phyloP scores from a whole-genome alignment of 2,797 vertebrate genomes.

The Benthosema pterotum region DNA sequence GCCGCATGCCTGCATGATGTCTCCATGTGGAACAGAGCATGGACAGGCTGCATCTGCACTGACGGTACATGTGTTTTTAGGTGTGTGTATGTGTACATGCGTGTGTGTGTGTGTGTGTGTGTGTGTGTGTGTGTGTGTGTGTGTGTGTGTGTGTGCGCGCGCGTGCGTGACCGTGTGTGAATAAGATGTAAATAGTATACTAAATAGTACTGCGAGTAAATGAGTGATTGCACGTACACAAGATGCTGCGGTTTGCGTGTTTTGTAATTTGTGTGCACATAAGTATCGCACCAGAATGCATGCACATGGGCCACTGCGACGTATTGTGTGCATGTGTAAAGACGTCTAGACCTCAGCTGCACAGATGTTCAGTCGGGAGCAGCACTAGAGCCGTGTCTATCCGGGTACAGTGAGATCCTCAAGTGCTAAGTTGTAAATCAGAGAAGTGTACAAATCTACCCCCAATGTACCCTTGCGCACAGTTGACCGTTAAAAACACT shows the following conservation, averaged over 20 bases:
- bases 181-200: too few species aligned
- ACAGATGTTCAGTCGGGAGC: too few species aligned
- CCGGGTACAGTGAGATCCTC: too few species aligned
- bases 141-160: slow-evolving; percentile 14
- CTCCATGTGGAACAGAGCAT: slow-evolving; percentile 11
- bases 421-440: too few species aligned
- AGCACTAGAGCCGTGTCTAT: too few species aligned
- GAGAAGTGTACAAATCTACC: too few species aligned
- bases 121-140: slow-evolving; percentile 5
- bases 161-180: neutral
- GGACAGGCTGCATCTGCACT: neutral
- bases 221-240: slow-evolving; percentile 7
- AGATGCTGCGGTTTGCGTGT: slow-evolving; percentile 1
- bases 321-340: slow-evolving; percentile 25
- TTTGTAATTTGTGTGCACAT: neutral
- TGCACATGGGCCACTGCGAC: slow-evolving; percentile 12
- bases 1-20: neutral
- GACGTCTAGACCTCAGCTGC: too few species aligned
- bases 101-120: slow-evolving; percentile 4
- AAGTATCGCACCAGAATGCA: neutral
- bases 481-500: too few species aligned
- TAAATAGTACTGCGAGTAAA: too few species aligned
- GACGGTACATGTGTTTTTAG: too few species aligned
- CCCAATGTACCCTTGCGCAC: too few species aligned
- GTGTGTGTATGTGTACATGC: slow-evolving; percentile 13